Percentiles rank a stretch among this genome's conserved stretches.
phyloP scores from a whole-genome alignment of 2,113 vertebrate species.

The Strix aluco region DNA sequence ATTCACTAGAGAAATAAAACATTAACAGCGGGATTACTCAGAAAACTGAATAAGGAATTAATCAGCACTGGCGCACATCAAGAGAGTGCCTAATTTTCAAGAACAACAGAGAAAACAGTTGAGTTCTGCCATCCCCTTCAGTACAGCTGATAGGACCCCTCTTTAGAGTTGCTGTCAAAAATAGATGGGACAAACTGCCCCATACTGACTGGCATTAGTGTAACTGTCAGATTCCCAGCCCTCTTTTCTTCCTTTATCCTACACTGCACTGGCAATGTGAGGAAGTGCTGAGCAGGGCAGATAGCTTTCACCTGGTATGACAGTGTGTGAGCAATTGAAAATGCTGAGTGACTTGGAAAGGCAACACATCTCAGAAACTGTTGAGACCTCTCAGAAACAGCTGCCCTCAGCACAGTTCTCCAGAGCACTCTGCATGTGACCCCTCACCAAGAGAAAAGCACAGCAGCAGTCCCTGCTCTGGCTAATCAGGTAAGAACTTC shows the following conservation, averaged over 20 bases:
- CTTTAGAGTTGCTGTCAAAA: neutral
- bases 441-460: neutral
- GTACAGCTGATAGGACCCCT: neutral
- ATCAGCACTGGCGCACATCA: neutral
- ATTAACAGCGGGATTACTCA: neutral
- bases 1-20: neutral
- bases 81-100: neutral
- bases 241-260: neutral
- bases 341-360: neutral
- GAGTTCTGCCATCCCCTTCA: neutral
- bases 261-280: fast-evolving
- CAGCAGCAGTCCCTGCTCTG: neutral
- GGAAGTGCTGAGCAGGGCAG: neutral
- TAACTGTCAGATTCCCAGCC: neutral
- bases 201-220: neutral
- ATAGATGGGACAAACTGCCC: too few relatives aligned
- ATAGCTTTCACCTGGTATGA: fast-evolving
- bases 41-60: neutral
- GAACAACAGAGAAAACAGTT: neutral
- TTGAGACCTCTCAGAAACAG: neutral
- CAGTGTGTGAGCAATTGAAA: fast-evolving
- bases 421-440: neutral
- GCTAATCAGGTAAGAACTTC: constrained; percentile 30
- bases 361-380: neutral
- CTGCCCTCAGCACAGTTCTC: neutral